A percentile compares a stretch with the other conserved stretches of the same genome.
Conservation (phyloP, 1,140 invertebrate species). For the Eurosta solidaginis region DNA sequence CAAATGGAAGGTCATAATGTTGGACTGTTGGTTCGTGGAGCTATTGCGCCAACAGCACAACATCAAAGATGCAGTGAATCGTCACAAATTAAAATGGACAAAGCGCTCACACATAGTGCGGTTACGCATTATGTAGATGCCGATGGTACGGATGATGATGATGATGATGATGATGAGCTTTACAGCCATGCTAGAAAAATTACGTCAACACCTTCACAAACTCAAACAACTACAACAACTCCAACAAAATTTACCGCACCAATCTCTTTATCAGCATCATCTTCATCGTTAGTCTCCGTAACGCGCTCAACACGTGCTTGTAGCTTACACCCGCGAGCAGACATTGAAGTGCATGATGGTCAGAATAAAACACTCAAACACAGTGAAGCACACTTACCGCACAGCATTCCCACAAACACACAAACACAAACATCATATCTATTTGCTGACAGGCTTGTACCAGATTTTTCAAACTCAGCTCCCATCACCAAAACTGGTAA, state of each 20-base stretch:
- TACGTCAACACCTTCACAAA: background rate
- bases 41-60: constrained; percentile 23
- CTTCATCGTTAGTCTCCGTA: background rate
- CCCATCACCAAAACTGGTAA: too few relatives aligned
- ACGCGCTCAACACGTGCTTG: background rate
- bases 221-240: background rate
- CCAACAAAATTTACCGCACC: background rate
- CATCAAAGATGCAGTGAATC: background rate
- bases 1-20: constrained; percentile 55
- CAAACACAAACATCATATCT: too few relatives aligned
- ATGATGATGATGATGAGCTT: background rate
- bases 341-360: background rate
- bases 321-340: background rate
- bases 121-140: background rate
- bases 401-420: background rate
- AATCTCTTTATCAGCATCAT: background rate
- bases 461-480: too few relatives aligned
- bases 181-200: background rate
- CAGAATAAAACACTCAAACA: background rate
- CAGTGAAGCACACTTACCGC: background rate
- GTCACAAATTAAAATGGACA: constrained; percentile 23
- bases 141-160: background rate
- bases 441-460: too few relatives aligned
- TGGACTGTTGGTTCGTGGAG: constrained; percentile 47
- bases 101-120: background rate